Evolutionary conservation across 2,888 invertebrate genomes (phyloP).

Genomic region (Tanaodytes sp.): DNA sequence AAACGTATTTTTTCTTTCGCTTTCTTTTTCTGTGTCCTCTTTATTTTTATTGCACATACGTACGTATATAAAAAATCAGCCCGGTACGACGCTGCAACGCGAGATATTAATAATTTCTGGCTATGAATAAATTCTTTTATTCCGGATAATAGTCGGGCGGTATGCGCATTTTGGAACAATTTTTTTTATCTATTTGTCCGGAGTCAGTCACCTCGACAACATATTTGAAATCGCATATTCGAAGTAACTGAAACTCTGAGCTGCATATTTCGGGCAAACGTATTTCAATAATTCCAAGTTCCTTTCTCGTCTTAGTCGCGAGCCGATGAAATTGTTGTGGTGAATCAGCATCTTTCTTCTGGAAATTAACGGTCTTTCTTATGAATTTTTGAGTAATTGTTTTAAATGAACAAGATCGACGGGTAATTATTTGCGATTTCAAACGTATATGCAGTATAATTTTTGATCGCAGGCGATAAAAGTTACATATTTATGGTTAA

Average conservation of each 20-base stretch:
- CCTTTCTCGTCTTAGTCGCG: slow-evolving; percentile 42
- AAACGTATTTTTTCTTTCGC: no score
- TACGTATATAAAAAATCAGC: slow-evolving; percentile 6
- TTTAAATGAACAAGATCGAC: no score
- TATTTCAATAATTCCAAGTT: slow-evolving; percentile 50
- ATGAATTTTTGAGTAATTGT: slow-evolving; percentile 42
- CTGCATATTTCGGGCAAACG: slow-evolving; percentile 44
- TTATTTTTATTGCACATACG: no score
- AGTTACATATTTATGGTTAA: no score
- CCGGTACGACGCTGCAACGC: not conserved
- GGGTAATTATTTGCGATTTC: no score
- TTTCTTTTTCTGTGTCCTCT: no score
- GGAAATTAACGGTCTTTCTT: slow-evolving; percentile 37
- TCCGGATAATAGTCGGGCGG: slow-evolving; percentile 25
- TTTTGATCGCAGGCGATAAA: no score
- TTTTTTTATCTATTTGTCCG: slow-evolving; percentile 40
- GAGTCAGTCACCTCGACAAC: slow-evolving; percentile 44
- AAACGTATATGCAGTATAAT: no score
- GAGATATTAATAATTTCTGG: slow-evolving; percentile 37
- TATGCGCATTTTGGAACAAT: slow-evolving; percentile 36
- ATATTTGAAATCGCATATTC: slow-evolving; percentile 50
- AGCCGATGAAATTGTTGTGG: slow-evolving; percentile 47
- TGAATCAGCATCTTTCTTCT: slow-evolving; percentile 45
- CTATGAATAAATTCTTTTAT: slow-evolving; percentile 44
- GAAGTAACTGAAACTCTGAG: slow-evolving; percentile 49